Percentiles rank a stretch among this genome's conserved stretches.
Conservation (phyloP, 2,797 vertebrate genomes). For the Staurois parvus region DNA sequence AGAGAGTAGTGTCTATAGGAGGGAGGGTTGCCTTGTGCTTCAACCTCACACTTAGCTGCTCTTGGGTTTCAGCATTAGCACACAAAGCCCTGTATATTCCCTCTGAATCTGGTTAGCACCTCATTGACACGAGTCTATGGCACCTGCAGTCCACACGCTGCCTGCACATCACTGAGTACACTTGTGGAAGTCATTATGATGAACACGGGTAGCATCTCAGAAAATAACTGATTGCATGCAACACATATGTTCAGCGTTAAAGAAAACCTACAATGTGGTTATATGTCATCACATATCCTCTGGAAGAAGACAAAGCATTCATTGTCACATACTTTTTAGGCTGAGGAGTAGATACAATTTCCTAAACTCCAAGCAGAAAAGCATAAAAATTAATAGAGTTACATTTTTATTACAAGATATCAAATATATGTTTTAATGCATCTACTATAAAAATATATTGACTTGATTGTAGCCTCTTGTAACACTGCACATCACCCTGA, state of each 20-base stretch:
- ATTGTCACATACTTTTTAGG: background rate
- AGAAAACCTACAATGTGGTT: background rate
- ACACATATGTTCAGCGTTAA: constrained; percentile 24
- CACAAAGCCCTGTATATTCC: constrained; percentile 28
- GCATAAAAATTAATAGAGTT: background rate
- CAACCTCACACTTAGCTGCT: constrained; percentile 5
- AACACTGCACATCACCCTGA: too few species aligned
- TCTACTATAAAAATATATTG: too few species aligned
- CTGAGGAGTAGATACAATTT: background rate
- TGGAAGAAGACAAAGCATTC: background rate
- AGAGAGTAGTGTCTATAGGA: constrained; percentile 21
- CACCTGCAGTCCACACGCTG: constrained; percentile 21
- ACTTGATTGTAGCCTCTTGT: too few species aligned
- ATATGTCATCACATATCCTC: background rate
- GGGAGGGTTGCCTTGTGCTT: background rate
- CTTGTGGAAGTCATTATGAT: constrained; percentile 26
- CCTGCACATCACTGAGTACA: constrained; percentile 18
- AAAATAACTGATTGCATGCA: constrained; percentile 1
- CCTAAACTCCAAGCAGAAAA: background rate
- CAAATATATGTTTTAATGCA: too few species aligned
- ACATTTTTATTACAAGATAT: too few species aligned
- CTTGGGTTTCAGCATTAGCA: constrained; percentile 27
- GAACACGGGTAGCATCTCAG: background rate
- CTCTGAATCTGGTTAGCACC: constrained; percentile 55
- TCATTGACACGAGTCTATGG: constrained; percentile 40